phyloP scores from a whole-genome alignment of 1,140 invertebrate species.

The Centruroides vittatus region DNA sequence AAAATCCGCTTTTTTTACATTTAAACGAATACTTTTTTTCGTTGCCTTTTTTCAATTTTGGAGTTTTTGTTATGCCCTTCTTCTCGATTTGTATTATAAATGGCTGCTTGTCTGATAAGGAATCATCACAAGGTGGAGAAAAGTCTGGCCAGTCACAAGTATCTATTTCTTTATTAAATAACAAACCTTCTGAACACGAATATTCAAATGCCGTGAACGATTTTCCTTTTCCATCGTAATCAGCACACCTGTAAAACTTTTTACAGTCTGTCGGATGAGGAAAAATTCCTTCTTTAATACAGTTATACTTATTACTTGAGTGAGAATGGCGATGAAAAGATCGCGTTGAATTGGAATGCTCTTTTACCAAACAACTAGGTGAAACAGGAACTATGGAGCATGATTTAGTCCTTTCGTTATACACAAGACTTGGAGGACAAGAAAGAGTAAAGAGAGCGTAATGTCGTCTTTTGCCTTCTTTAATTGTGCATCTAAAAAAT shows the following conservation, averaged over 20 bases:
- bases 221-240: slow-evolving; percentile 34
- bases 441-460: slow-evolving; percentile 27
- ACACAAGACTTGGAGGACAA: slow-evolving; percentile 35
- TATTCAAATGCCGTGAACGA: slow-evolving; percentile 36
- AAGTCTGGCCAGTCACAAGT: slow-evolving; percentile 32
- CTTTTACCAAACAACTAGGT: no score
- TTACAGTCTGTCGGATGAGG: slow-evolving; percentile 18
- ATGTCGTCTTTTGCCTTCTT: background rate
- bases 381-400: no score
- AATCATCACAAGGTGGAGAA: slow-evolving; percentile 41
- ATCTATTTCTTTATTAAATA: slow-evolving; percentile 26
- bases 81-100: no score
- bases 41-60: background rate
- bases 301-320: background rate
- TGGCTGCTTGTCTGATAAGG: background rate
- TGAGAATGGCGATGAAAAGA: no score
- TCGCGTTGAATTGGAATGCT: no score
- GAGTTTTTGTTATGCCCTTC: no score
- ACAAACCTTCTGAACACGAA: slow-evolving; percentile 25
- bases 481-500: slow-evolving; percentile 13
- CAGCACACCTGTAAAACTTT: slow-evolving; percentile 22
- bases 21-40: background rate
- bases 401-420: slow-evolving; percentile 21
- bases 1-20: slow-evolving; percentile 13
- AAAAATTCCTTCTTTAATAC: slow-evolving; percentile 17